These are phyloP conservation scores for Halcyon chelicuti DNA, from an alignment of 2,797 vertebrate genomes.

Conservation along the genomic window DNA sequence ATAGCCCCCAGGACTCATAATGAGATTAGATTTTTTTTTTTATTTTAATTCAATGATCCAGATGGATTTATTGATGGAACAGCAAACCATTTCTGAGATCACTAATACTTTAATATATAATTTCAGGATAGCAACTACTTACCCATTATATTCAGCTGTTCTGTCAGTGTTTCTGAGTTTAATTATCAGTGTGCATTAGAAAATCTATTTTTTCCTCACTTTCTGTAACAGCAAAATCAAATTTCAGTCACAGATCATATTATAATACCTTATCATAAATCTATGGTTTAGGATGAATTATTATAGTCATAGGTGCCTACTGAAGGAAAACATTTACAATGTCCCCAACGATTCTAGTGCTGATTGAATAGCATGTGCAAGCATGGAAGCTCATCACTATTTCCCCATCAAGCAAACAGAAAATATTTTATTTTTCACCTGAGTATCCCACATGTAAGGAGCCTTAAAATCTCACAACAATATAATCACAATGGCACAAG, in stretches of 20 bases:
- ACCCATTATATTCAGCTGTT: slow-evolving; percentile 61
- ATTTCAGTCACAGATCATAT: slow-evolving; percentile 49
- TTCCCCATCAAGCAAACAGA: neutral
- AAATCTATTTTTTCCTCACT: slow-evolving; percentile 54
- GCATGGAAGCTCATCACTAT: neutral
- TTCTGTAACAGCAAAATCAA: slow-evolving; percentile 51
- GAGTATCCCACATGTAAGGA: neutral
- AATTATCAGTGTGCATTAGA: slow-evolving; percentile 64
- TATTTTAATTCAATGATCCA: slow-evolving; percentile 48
- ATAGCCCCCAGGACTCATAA: slow-evolving; percentile 16
- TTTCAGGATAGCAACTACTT: slow-evolving; percentile 63
- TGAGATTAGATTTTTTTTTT: slow-evolving; percentile 1
- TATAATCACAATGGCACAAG: neutral
- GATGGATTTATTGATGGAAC: slow-evolving; percentile 41
- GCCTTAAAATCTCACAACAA: neutral
- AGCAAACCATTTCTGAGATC: slow-evolving; percentile 41
- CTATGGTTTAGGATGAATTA: neutral
- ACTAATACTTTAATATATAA: slow-evolving; percentile 42
- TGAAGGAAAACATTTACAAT: slow-evolving; percentile 3
- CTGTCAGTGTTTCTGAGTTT: slow-evolving; percentile 57
- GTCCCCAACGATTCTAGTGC: neutral
- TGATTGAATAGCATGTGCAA: neutral
- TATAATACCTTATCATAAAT: slow-evolving; percentile 14
- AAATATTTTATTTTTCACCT: neutral
- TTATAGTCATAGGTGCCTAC: neutral